Conservation (phyloP, 2,888 invertebrate species). For the Acrocera orbiculus region DNA sequence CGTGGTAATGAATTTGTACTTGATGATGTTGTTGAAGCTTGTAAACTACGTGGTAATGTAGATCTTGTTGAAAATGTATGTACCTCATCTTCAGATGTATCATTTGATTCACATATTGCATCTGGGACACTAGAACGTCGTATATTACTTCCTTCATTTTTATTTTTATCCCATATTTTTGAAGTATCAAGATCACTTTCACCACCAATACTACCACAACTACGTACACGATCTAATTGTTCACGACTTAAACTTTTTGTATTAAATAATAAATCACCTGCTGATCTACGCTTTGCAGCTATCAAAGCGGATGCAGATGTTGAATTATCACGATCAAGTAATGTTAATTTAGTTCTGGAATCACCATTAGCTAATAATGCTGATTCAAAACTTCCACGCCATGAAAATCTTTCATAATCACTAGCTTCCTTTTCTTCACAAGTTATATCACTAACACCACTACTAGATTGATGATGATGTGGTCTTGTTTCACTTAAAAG, state of each 20-base stretch:
- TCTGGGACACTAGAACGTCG: constrained; percentile 43
- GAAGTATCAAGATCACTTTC: constrained; percentile 24
- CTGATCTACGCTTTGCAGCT: constrained; percentile 65
- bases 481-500: constrained; percentile 41
- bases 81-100: constrained; percentile 36
- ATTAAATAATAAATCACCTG: constrained; percentile 64
- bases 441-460: constrained; percentile 36
- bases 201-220: constrained; percentile 64
- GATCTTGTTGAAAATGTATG: constrained; percentile 34
- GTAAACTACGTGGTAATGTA: constrained; percentile 45
- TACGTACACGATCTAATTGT: constrained; percentile 52
- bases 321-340: constrained; percentile 45
- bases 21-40: constrained; percentile 36
- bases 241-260: constrained; percentile 63
- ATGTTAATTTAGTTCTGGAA: constrained; percentile 56
- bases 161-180: constrained; percentile 26
- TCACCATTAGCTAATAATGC: constrained; percentile 67
- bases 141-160: constrained; percentile 21
- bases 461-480: constrained; percentile 32
- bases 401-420: constrained; percentile 77
- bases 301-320: constrained; percentile 45
- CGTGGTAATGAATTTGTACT: constrained; percentile 62
- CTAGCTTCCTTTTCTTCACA: constrained; percentile 55
- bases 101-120: constrained; percentile 31
- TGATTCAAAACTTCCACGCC: constrained; percentile 87